These are phyloP conservation scores for Charanyca ferruginea DNA, from an alignment of 2,888 invertebrate species.

Conservation along the genomic window DNA sequence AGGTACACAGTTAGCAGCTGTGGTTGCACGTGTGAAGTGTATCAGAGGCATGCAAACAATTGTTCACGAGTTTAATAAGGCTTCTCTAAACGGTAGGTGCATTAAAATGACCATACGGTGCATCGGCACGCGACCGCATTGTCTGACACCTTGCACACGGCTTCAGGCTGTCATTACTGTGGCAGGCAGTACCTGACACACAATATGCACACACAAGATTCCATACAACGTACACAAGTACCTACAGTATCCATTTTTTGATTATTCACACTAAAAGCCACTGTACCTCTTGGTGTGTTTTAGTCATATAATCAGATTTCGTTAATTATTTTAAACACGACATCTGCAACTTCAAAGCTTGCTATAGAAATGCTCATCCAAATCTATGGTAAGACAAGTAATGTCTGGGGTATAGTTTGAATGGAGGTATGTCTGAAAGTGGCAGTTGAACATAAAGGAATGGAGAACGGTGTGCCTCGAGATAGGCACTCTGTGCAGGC, in stretches of 20 bases:
- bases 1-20: constrained; percentile 65
- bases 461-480: constrained; percentile 82
- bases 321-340: constrained; percentile 65
- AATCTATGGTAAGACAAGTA: constrained; percentile 81
- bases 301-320: constrained; percentile 21
- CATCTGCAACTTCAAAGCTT: constrained; percentile 66
- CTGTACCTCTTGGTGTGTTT: constrained; percentile 4
- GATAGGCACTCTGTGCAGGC: constrained; percentile 87
- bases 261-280: background rate
- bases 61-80: constrained; percentile 75
- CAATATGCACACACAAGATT: constrained; percentile 40
- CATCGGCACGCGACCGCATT: constrained; percentile 83
- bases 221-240: background rate
- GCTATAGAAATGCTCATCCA: constrained; percentile 69
- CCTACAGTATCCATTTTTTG: background rate
- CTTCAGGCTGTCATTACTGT: constrained; percentile 70
- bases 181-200: constrained; percentile 62
- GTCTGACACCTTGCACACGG: constrained; percentile 65
- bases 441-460: constrained; percentile 88
- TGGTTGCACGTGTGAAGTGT: constrained; percentile 68
- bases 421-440: constrained; percentile 86
- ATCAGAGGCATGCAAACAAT: constrained; percentile 61
- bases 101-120: constrained; percentile 78
- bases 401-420: constrained; percentile 84
- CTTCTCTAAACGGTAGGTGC: constrained; percentile 62